Percentiles rank a stretch among this genome's conserved stretches.
Conservation (phyloP, 1,140 invertebrate species). For the Bilobella aurantiaca region DNA sequence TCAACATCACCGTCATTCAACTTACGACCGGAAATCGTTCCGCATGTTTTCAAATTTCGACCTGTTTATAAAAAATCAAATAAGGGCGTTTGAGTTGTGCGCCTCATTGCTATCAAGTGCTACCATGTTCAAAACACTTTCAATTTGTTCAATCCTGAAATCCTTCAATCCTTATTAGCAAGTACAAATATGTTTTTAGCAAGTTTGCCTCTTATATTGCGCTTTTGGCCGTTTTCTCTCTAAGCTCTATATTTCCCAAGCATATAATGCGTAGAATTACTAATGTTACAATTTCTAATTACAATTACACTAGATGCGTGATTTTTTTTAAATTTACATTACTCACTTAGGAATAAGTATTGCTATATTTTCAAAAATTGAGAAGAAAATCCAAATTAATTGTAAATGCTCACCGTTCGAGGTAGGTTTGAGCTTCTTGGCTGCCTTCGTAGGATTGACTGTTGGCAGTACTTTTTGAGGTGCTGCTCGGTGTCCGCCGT, state of each 20-base stretch:
- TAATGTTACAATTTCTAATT: too few relatives aligned
- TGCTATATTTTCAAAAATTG: not conserved
- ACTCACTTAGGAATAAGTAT: too few relatives aligned
- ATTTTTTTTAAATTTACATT: too few relatives aligned
- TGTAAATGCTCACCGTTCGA: slow-evolving; percentile 54
- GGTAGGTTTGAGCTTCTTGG: slow-evolving; percentile 40
- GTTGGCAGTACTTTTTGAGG: slow-evolving; percentile 23
- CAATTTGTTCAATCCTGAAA: too few relatives aligned
- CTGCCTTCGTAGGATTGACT: slow-evolving; percentile 13
- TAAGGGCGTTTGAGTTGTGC: too few relatives aligned
- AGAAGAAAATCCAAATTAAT: not conserved
- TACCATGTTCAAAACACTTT: too few relatives aligned
- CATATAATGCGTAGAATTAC: too few relatives aligned
- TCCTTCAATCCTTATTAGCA: not conserved
- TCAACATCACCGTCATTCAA: not conserved
- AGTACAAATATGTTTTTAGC: not conserved
- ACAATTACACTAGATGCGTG: too few relatives aligned
- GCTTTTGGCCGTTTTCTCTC: too few relatives aligned
- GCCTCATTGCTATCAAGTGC: too few relatives aligned
- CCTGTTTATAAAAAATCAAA: not conserved
- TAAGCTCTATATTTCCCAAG: too few relatives aligned
- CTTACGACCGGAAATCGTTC: slow-evolving; percentile 3
- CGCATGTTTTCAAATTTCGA: not conserved
- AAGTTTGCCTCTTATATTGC: too few relatives aligned
- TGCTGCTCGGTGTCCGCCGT: not conserved